A percentile compares a stretch with the other conserved stretches of the same genome.
These are phyloP conservation scores for Dipodomys spectabilis DNA, from an alignment of 2,113 vertebrate species.

Conservation along the genomic window DNA sequence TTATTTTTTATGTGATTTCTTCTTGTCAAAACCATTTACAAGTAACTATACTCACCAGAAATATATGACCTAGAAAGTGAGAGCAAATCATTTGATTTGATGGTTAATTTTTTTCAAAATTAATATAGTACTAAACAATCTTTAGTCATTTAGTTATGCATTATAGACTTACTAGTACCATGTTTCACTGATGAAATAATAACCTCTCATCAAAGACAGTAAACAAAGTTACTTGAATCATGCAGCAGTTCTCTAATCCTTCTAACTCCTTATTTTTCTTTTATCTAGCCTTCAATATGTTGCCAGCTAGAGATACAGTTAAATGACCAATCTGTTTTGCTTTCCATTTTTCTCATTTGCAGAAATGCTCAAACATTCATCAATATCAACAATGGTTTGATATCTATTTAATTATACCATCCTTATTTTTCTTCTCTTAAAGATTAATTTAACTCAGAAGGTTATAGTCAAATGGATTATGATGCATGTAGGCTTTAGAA, in stretches of 20 bases:
- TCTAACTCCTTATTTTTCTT: accelerated
- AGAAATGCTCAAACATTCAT: conserved; percentile 73
- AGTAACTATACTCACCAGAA: conserved; percentile 5
- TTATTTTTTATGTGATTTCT: conserved; percentile 7
- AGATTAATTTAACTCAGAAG: conserved; percentile 54
- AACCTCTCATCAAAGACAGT: neutral
- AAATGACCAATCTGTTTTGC: conserved; percentile 73
- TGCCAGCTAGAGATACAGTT: conserved; percentile 56
- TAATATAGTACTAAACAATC: conserved; percentile 39
- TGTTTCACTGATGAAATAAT: conserved; percentile 69
- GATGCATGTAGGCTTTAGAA: neutral
- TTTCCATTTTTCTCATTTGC: conserved; percentile 74
- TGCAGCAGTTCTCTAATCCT: neutral
- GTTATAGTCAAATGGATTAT: conserved; percentile 4
- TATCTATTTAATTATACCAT: conserved; percentile 70
- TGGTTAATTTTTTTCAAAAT: conserved; percentile 54
- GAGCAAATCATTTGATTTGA: conserved; percentile 56
- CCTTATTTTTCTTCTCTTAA: conserved; percentile 64
- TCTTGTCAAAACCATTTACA: neutral
- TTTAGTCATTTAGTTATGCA: conserved; percentile 63
- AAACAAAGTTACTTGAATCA: conserved; percentile 76
- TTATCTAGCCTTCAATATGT: conserved; percentile 12
- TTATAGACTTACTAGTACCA: conserved; percentile 65
- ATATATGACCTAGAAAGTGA: neutral
- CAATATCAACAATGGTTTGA: conserved; percentile 67